Conservation (phyloP, 1,140 invertebrate species). For the Camponotus vicinus region DNA sequence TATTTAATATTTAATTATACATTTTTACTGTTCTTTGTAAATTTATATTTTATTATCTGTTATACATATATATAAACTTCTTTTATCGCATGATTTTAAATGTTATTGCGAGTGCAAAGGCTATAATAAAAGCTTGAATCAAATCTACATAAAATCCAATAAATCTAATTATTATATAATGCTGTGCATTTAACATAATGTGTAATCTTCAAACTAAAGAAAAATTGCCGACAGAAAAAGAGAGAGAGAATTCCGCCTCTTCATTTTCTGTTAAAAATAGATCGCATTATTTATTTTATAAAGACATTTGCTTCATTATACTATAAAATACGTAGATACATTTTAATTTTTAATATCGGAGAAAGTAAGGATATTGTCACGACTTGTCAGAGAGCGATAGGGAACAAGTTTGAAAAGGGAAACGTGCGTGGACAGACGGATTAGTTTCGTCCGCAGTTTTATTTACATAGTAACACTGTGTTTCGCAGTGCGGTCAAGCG, state of each 20-base stretch:
- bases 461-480: slow-evolving; percentile 12
- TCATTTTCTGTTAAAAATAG: background rate
- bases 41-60: background rate
- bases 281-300: background rate
- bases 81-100: background rate
- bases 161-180: background rate
- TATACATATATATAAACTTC: background rate
- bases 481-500: slow-evolving; percentile 21
- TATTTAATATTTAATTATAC: background rate
- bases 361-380: background rate
- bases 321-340: background rate
- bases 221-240: background rate
- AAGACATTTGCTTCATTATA: background rate
- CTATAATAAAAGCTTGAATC: background rate
- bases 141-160: background rate
- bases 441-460: slow-evolving; percentile 15
- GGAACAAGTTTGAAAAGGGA: background rate
- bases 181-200: background rate
- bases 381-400: no score
- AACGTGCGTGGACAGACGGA: background rate
- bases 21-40: background rate
- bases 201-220: background rate
- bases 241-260: background rate
- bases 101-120: background rate
- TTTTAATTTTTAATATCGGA: background rate